Percentiles rank a stretch among this genome's conserved stretches.
These are phyloP conservation scores for Psephotus haematonotus DNA, from an alignment of 2,113 vertebrate genomes.

Conservation along the genomic window DNA sequence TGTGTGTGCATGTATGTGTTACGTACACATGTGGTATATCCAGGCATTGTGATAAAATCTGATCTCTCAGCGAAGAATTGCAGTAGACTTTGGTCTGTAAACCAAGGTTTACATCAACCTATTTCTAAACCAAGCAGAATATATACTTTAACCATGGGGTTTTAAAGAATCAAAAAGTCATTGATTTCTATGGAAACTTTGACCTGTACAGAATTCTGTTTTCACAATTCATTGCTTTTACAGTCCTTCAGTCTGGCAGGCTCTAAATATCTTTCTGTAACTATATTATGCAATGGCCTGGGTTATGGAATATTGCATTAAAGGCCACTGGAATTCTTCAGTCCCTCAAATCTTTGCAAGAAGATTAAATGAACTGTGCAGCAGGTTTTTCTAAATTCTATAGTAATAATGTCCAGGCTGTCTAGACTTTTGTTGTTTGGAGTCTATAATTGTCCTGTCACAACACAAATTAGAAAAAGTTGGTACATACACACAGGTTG, in stretches of 20 bases:
- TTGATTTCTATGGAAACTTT: conserved; percentile 42
- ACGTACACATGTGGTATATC: not conserved
- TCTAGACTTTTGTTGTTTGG: conserved; percentile 54
- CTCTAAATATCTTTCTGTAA: not conserved
- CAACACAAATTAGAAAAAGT: conserved; percentile 20
- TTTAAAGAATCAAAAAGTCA: not conserved
- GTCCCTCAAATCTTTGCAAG: conserved; percentile 17
- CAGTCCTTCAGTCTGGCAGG: conserved; percentile 24
- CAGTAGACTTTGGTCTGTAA: not conserved
- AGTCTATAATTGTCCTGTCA: conserved; percentile 19
- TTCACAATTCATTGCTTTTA: conserved; percentile 41
- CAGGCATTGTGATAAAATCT: not conserved
- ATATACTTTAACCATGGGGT: not conserved
- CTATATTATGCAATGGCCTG: not conserved
- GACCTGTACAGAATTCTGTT: not conserved
- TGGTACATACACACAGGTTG: not conserved
- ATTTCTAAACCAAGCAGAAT: not conserved
- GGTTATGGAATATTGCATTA: conserved; percentile 55
- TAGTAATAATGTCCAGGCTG: not conserved
- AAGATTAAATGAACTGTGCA: conserved; percentile 59
- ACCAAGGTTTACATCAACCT: not conserved
- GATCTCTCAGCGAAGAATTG: not conserved
- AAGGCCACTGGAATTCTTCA: conserved; percentile 48
- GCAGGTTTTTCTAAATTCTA: conserved; percentile 37
- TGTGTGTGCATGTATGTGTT: not conserved